Evolutionary conservation across 2,113 vertebrate species (phyloP).

Genomic region (Dicaeum eximium): DNA sequence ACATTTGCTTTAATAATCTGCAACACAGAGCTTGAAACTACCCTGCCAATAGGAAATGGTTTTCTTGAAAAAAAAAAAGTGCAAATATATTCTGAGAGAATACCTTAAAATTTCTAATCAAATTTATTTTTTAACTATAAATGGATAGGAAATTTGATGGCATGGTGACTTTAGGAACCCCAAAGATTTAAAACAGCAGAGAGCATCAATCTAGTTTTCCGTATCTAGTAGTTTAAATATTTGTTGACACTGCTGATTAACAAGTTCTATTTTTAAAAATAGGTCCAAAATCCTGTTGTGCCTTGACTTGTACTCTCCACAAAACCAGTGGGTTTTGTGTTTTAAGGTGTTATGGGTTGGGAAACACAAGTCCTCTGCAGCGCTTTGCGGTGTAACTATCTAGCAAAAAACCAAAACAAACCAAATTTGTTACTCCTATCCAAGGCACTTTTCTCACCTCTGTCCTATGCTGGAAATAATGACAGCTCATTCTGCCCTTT

Average conservation of each 20-base stretch:
- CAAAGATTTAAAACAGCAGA: background rate
- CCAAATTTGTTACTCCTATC: background rate
- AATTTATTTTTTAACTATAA: background rate
- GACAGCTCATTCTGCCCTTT: constrained; percentile 1
- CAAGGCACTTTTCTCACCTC: background rate
- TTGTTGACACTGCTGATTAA: background rate
- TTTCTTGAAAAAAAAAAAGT: background rate
- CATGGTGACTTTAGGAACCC: background rate
- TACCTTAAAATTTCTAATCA: background rate
- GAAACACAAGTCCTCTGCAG: background rate
- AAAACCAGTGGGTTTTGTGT: background rate
- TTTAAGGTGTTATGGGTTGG: background rate
- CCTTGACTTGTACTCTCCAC: background rate
- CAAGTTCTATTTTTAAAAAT: background rate
- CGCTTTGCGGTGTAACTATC: background rate
- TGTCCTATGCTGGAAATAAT: background rate
- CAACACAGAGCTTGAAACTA: background rate
- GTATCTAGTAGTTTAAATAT: background rate
- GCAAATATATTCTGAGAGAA: background rate
- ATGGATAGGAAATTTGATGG: background rate
- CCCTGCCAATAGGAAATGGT: background rate
- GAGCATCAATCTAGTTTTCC: background rate
- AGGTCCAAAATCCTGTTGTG: background rate
- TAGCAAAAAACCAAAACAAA: fast-evolving
- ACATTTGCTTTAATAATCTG: background rate